phyloP scores from a whole-genome alignment of 2,888 invertebrate species.

The Latheticus oryzae region DNA sequence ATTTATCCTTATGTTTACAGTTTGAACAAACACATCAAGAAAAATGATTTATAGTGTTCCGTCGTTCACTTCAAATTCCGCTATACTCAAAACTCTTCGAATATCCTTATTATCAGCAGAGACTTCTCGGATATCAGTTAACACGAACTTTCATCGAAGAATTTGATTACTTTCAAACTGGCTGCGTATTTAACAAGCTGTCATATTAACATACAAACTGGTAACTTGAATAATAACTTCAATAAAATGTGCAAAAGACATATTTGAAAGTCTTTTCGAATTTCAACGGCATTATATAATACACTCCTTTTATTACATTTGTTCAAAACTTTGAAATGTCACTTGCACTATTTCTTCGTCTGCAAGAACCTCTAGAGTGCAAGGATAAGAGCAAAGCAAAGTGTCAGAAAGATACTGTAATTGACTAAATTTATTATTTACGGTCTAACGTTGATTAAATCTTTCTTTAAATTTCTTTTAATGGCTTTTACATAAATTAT shows the following conservation, averaged over 20 bases:
- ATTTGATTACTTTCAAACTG: constrained; percentile 8
- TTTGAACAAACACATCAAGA: constrained; percentile 46
- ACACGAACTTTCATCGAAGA: constrained; percentile 4
- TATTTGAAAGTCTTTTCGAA: no score
- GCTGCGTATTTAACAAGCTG: constrained; percentile 10
- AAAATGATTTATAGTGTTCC: constrained; percentile 43
- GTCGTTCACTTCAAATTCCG: constrained; percentile 28
- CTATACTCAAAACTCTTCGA: constrained; percentile 20
- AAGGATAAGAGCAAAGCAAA: no score
- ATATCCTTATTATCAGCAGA: constrained; percentile 18
- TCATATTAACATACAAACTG: not conserved
- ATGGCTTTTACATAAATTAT: no score
- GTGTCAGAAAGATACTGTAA: no score
- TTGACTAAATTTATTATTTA: no score
- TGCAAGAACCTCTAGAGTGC: no score
- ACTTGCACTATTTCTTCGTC: no score
- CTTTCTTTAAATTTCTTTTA: no score
- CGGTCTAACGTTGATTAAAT: no score
- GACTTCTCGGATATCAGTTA: not conserved
- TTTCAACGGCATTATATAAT: no score
- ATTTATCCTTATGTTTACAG: constrained; percentile 45
- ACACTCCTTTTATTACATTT: constrained; percentile 16
- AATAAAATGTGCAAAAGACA: constrained; percentile 8
- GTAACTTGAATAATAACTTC: not conserved
- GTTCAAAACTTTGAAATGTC: no score